These are phyloP conservation scores for Rhagoletis pomonella DNA, from an alignment of 1,140 invertebrate species.

Conservation along the genomic window DNA sequence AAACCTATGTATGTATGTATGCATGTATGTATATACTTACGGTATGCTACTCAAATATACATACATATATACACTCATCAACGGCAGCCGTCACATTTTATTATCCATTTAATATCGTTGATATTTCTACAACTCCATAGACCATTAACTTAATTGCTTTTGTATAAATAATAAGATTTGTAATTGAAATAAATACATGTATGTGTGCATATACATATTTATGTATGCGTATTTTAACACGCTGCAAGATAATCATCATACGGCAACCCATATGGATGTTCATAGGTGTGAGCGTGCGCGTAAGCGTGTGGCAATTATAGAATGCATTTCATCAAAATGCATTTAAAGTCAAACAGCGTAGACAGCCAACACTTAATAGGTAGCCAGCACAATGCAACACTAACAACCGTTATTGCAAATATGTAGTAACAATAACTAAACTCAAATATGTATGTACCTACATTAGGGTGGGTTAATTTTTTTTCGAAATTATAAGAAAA, in stretches of 20 bases:
- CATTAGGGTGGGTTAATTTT: too few relatives aligned
- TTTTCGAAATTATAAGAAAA: too few relatives aligned
- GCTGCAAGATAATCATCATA: constrained; percentile 21
- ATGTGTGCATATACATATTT: too few relatives aligned
- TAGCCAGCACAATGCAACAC: background rate
- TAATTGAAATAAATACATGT: background rate
- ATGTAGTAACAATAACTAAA: background rate
- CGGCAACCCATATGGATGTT: background rate
- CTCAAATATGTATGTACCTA: too few relatives aligned
- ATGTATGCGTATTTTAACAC: background rate
- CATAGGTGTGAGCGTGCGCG: background rate
- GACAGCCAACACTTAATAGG: constrained; percentile 36
- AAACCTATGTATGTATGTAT: too few relatives aligned
- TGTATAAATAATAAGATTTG: constrained; percentile 15
- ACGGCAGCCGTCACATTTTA: background rate
- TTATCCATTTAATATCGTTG: background rate
- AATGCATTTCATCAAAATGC: constrained; percentile 39
- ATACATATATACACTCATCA: too few relatives aligned
- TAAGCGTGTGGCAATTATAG: constrained; percentile 39
- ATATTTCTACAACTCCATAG: background rate
- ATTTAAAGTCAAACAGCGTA: constrained; percentile 35
- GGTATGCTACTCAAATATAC: too few relatives aligned
- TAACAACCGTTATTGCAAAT: background rate
- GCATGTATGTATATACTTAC: too few relatives aligned
- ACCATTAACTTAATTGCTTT: constrained; percentile 44